Evolutionary conservation across 2,888 invertebrate genomes (phyloP).

Genomic region (Tortricodes alternella): DNA sequence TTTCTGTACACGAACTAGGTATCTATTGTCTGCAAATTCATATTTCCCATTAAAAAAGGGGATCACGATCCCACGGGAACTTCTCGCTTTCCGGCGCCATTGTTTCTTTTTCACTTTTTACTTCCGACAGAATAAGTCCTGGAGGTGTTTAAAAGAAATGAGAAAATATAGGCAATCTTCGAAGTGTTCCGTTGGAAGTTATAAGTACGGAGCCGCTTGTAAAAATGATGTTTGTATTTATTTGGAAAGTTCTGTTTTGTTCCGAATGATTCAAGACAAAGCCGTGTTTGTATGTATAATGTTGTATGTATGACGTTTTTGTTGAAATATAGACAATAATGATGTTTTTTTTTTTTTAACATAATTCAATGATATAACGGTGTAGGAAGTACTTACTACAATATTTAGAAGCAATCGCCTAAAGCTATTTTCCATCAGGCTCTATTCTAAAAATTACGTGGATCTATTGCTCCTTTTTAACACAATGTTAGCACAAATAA

Average conservation of each 20-base stretch:
- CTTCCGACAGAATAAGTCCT: constrained; percentile 1
- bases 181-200: constrained; percentile 1
- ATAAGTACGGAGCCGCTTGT: neutral
- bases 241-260: neutral
- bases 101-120: constrained; percentile 18
- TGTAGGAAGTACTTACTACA: too few relatives aligned
- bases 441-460: too few relatives aligned
- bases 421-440: too few relatives aligned
- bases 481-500: too few relatives aligned
- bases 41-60: constrained; percentile 38
- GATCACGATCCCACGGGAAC: constrained; percentile 49
- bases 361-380: too few relatives aligned
- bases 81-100: constrained; percentile 1
- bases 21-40: constrained; percentile 39
- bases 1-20: neutral
- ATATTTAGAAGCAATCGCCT: too few relatives aligned
- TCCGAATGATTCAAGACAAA: too few relatives aligned
- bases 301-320: too few relatives aligned
- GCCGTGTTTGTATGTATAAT: too few relatives aligned
- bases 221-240: neutral
- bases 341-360: too few relatives aligned
- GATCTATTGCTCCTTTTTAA: too few relatives aligned
- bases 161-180: constrained; percentile 10
- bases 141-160: constrained; percentile 13
- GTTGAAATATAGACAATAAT: too few relatives aligned